Conservation (phyloP, 1,140 invertebrate genomes). For the Macrobrachium rosenbergii region DNA sequence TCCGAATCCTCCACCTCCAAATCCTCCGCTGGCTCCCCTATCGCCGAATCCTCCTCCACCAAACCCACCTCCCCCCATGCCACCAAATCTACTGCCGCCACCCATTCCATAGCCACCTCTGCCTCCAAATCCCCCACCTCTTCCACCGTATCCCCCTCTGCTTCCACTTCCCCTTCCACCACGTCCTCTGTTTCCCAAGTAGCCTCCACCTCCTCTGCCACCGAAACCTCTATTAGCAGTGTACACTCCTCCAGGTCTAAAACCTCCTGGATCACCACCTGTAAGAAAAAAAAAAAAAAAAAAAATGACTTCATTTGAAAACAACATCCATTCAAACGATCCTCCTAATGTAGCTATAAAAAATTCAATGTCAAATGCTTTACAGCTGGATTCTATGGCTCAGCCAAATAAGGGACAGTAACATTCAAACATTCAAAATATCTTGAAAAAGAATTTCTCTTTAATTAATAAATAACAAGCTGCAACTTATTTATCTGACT, state of each 20-base stretch:
- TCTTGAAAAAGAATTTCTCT: too few species aligned
- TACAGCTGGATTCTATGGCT: too few species aligned
- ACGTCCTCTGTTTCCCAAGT: conserved; percentile 4
- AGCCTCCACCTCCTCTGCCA: conserved; percentile 44
- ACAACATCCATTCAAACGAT: background rate
- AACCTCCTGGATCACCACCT: conserved; percentile 20
- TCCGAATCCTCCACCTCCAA: background rate
- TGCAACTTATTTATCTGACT: too few species aligned
- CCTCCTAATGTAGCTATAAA: background rate
- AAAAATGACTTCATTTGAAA: too few species aligned
- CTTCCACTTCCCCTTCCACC: conserved; percentile 30
- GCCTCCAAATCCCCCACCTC: background rate
- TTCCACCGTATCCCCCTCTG: conserved; percentile 21
- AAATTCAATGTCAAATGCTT: background rate
- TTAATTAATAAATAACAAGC: too few species aligned
- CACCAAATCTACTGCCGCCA: conserved; percentile 13
- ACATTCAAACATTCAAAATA: too few species aligned
- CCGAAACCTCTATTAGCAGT: conserved; percentile 23
- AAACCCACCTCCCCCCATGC: too few species aligned
- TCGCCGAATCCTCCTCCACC: conserved; percentile 32
- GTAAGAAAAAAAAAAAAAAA: background rate
- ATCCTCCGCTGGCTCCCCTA: conserved; percentile 24
- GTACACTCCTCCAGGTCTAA: conserved; percentile 42
- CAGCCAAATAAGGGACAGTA: too few species aligned
- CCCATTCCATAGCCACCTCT: background rate